Evolutionary conservation across 2,797 vertebrate genomes (phyloP).

Genomic region (Pelochelys cantorii): DNA sequence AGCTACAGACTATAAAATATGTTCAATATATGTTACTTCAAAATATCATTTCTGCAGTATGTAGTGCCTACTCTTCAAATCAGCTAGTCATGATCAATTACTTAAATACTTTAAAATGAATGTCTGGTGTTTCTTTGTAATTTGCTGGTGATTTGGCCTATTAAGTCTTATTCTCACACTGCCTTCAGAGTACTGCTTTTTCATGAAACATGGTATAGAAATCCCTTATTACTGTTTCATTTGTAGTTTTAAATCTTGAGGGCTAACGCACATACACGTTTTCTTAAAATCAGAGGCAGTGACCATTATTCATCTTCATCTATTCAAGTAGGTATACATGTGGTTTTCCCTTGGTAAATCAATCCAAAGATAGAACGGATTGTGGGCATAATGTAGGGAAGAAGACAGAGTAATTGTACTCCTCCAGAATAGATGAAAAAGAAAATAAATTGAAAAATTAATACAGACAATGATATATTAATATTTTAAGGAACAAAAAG

Average conservation of each 20-base stretch:
- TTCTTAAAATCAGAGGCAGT: neutral
- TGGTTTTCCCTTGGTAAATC: neutral
- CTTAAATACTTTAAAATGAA: neutral
- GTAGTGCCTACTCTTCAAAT: neutral
- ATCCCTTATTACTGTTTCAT: neutral
- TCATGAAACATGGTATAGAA: neutral
- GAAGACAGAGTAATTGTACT: neutral
- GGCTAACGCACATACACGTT: neutral
- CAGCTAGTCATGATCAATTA: neutral
- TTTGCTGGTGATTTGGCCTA: neutral
- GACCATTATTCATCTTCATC: neutral
- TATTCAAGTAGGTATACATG: neutral
- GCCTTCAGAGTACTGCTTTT: neutral
- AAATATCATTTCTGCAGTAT: neutral
- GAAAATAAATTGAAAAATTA: slow-evolving; percentile 4
- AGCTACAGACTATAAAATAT: neutral
- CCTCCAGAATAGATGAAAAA: neutral
- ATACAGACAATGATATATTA: neutral
- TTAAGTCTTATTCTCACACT: neutral
- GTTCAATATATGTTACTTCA: neutral
- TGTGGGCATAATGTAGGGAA: neutral
- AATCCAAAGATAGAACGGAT: neutral
- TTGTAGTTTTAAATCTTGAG: neutral
- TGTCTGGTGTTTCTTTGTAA: neutral
- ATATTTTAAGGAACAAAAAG: neutral